phyloP scores from a whole-genome alignment of 2,797 vertebrate genomes.

The Falco cherrug region DNA sequence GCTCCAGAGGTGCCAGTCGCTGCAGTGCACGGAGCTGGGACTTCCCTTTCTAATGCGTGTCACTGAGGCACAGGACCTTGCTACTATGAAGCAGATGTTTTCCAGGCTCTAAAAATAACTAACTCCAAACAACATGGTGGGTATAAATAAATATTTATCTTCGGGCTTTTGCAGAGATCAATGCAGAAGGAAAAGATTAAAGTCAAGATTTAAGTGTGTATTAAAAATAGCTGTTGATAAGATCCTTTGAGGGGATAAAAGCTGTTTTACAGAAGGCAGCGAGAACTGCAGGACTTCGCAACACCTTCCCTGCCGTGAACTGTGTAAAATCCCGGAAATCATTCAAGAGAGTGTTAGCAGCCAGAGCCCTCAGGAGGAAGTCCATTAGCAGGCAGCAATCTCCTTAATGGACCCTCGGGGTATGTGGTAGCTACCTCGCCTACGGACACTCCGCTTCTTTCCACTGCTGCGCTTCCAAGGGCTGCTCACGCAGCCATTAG shows the following conservation, averaged over 20 bases:
- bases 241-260: slow-evolving; percentile 2
- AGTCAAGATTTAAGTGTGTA: background rate
- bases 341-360: slow-evolving; percentile 18
- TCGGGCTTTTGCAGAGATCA: background rate
- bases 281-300: background rate
- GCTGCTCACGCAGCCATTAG: background rate
- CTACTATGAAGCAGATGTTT: background rate
- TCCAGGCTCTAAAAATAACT: slow-evolving; percentile 36
- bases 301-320: slow-evolving; percentile 19
- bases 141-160: background rate
- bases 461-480: background rate
- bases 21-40: background rate
- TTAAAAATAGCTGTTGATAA: slow-evolving; percentile 32
- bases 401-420: slow-evolving; percentile 37
- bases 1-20: background rate
- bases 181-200: background rate
- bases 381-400: slow-evolving; percentile 49
- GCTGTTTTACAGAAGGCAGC: background rate
- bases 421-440: background rate
- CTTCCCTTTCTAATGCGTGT: background rate
- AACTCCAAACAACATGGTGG: background rate
- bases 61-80: background rate
- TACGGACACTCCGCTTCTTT: background rate
- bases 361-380: slow-evolving; percentile 35
- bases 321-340: slow-evolving; percentile 21